Conservation (phyloP, 2,113 vertebrate species). For the Eidolon helvum region DNA sequence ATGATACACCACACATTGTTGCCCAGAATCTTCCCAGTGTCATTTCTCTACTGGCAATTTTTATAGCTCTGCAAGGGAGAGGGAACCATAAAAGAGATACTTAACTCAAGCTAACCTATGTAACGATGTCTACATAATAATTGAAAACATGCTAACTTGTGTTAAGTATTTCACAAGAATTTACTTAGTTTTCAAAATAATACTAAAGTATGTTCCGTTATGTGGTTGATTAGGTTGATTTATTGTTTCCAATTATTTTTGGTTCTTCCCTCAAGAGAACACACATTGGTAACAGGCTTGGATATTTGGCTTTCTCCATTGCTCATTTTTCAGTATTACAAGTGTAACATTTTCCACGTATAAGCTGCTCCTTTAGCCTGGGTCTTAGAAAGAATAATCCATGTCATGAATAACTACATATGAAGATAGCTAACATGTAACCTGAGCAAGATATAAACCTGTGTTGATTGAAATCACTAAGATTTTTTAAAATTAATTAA, state of each 20-base stretch:
- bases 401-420: neutral
- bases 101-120: neutral
- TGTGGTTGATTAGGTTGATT: neutral
- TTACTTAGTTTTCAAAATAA: neutral
- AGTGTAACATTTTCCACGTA: neutral
- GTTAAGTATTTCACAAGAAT: neutral
- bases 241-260: neutral
- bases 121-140: neutral
- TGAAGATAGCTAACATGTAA: neutral
- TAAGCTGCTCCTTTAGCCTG: neutral
- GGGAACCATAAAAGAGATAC: neutral
- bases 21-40: neutral
- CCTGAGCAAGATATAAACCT: neutral
- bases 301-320: neutral
- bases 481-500: too few relatives aligned
- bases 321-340: neutral
- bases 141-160: neutral
- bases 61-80: neutral
- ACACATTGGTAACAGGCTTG: neutral
- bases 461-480: neutral
- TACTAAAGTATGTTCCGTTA: neutral
- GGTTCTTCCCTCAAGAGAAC: neutral
- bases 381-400: neutral
- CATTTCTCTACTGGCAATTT: neutral
- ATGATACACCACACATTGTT: neutral